These are phyloP conservation scores for Micrasema minimum DNA, from an alignment of 1,140 invertebrate genomes.

Conservation along the genomic window DNA sequence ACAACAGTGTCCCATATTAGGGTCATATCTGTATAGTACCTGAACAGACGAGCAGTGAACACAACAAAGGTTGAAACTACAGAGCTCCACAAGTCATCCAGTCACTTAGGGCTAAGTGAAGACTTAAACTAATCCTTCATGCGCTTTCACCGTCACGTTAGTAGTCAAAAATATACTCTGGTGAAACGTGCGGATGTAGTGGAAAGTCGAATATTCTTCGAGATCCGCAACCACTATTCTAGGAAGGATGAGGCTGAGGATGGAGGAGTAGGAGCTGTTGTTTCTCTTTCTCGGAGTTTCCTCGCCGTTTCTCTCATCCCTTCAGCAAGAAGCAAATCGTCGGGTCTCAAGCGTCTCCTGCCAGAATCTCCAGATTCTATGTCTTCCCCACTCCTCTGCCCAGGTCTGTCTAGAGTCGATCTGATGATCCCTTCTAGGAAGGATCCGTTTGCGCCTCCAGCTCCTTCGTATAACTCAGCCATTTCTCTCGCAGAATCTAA, in stretches of 20 bases:
- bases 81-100: too few relatives aligned
- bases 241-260: constrained; percentile 39
- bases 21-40: too few relatives aligned
- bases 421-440: constrained; percentile 85
- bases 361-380: constrained; percentile 55
- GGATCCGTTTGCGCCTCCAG: constrained; percentile 74
- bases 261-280: constrained; percentile 30
- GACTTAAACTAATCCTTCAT: too few relatives aligned
- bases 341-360: constrained; percentile 59
- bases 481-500: constrained; percentile 70
- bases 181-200: constrained; percentile 7
- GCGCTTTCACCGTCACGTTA: too few relatives aligned
- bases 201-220: constrained; percentile 18
- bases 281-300: constrained; percentile 61
- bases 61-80: too few relatives aligned
- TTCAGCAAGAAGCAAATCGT: constrained; percentile 64
- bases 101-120: too few relatives aligned
- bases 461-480: constrained; percentile 71
- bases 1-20: too few relatives aligned
- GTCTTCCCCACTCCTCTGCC: constrained; percentile 57
- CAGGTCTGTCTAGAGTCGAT: constrained; percentile 76
- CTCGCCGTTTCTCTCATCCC: constrained; percentile 69
- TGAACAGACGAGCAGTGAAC: too few relatives aligned
- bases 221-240: constrained; percentile 8
- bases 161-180: too few relatives aligned